Base-by-base conservation (phyloP, 2,888 invertebrate genomes). In the Pantelozetes paolii region DNA sequence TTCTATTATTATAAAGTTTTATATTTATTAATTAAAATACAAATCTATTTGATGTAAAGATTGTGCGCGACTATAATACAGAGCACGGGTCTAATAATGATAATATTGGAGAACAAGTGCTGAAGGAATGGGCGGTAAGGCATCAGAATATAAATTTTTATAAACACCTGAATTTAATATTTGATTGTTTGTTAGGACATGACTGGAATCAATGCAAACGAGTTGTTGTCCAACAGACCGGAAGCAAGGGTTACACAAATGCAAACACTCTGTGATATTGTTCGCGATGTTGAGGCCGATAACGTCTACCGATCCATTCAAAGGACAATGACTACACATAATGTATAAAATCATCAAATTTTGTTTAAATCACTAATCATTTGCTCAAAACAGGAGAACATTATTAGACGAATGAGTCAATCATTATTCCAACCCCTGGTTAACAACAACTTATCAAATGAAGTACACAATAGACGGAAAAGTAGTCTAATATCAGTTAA, bases 51-150 rank as follows among this genome's bases (percentile, higher is more conserved):
- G 36, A 8, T 26, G 9, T 26, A n/a, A 18, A 72, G 75, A 75
- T 75, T 62, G 75, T 72, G 9, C 54, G 75, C 18, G 73, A 76
- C 74, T 71, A 73, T 59, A 62, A 59, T 69, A 62, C 73, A 75
- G 57, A 72, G 45, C 40, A 69, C 54, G n/a, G 57, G 28, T 36
- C 28, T 40, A 54, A 69, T 57, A 75, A 74, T n/a, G 77, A 76
- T 64, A 76, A 78, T 50, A 75, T 78, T 32, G 77, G 78, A 40
- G 77, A 78, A 62, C 77, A 77, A 20, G 74, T 79, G 45, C 72
- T 79, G 8, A 75, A 77, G 54, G 79, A 79, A 76, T 79, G 78
- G 78, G 79, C 79, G 74, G 79, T 79, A 76, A 75, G 75, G 11
- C 23, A 28, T 32, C 5, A 48, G 5, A 23, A 6, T 23, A 54